Evolutionary conservation across 2,113 vertebrate genomes (phyloP).

Genomic region (Heloderma charlesbogerti): DNA sequence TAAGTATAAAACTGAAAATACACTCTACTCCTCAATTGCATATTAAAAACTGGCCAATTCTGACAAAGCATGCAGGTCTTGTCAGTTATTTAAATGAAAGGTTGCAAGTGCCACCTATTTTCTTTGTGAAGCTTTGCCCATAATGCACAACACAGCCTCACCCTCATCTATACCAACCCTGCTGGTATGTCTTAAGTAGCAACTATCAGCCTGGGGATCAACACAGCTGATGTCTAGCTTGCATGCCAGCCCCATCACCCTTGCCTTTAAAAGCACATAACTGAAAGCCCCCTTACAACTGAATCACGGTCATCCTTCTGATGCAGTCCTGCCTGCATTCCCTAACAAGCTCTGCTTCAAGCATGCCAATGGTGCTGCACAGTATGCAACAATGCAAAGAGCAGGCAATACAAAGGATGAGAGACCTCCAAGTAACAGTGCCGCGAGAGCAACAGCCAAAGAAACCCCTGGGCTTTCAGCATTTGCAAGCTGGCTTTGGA

Average conservation of each 20-base stretch:
- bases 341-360: neutral
- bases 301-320: neutral
- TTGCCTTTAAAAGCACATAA: neutral
- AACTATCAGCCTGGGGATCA: neutral
- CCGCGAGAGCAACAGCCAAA: neutral
- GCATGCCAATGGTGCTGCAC: neutral
- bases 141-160: neutral
- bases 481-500: neutral
- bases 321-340: too few relatives aligned
- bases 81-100: neutral
- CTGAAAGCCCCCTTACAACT: neutral
- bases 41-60: neutral
- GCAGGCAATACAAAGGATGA: neutral
- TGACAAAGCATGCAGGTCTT: neutral
- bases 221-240: neutral
- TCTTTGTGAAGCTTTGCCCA: neutral
- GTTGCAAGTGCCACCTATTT: neutral
- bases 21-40: neutral
- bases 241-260: too few relatives aligned
- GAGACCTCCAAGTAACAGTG: neutral
- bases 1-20: neutral
- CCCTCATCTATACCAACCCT: neutral
- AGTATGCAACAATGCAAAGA: too few relatives aligned
- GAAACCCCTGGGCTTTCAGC: neutral
- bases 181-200: neutral